Base-by-base conservation (phyloP, 2,888 invertebrate species). In the Drosophila parthenogenetica region DNA sequence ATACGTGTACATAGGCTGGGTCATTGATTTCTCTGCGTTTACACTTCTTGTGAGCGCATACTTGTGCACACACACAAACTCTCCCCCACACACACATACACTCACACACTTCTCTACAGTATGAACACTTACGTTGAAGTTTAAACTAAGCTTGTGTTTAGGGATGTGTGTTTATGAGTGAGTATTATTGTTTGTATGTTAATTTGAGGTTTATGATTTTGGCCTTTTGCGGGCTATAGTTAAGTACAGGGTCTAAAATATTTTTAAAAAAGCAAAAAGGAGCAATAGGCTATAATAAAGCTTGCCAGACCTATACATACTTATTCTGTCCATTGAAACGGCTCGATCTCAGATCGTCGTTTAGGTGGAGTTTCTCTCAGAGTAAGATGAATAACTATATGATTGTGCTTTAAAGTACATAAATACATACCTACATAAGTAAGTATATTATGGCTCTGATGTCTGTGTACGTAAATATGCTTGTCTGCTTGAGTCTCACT, bases 21-120 rank as follows among this genome's bases (percentile, higher is more conserved):
- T 46, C 25, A 46, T 46, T 25, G 25, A 25, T 25, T 46, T 46
- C 46, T 25, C 46, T 46, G 14, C n/a, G 45, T n/a, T n/a, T 22
- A 7, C 22, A 45, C 35, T 37, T 8, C 8, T 29, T 29, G 8
- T 29, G 29, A 29, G 8, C 29, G 8, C 29, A 29, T 29, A 29
- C 29, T 29, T 29, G 8, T 29, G 29, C 7, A 35, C 13, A 11
- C 0, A 35, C 11, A 42, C 11, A 42, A 11, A 10, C 42, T 17
- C 17, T 10, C 35, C 35, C 25, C 5, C 13, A 1, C 16, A 14
- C 10, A 10, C 11, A 22, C 43, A 43, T 16, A 17, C 19, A 19
- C 13, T 13, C 13, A 19, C 22, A 22, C 29, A 29, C 29, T 29
- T 8, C 29, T 29, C 7, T 2, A 5, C 13, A 37, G 13, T 37